phyloP scores from a whole-genome alignment of 1,140 invertebrate species.

The Drosophila lacteicornis region DNA sequence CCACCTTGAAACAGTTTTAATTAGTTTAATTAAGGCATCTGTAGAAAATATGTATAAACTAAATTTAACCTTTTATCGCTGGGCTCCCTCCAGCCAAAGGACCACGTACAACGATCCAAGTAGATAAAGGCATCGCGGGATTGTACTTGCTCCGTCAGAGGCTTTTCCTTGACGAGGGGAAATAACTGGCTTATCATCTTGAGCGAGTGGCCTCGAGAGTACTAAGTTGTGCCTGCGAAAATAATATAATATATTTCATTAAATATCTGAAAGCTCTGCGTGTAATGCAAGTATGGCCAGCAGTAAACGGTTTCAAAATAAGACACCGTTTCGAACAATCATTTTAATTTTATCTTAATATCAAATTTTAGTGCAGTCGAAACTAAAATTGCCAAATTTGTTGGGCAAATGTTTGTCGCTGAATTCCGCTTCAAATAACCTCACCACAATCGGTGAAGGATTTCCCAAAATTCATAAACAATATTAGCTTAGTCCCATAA shows the following conservation, averaged over 20 bases:
- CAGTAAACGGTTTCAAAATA: too few species aligned
- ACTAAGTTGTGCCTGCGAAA: too few species aligned
- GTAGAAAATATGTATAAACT: not conserved
- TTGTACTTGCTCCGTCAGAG: slow-evolving; percentile 10
- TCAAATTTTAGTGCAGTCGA: not conserved
- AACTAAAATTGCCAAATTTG: not conserved
- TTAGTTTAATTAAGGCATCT: not conserved
- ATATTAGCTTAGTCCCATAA: not conserved
- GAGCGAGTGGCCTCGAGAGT: too few species aligned
- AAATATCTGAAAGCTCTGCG: too few species aligned
- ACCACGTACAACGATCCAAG: slow-evolving; percentile 33
- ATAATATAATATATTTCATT: too few species aligned
- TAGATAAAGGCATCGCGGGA: slow-evolving; percentile 60
- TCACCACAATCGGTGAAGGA: not conserved
- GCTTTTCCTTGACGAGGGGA: slow-evolving; percentile 11
- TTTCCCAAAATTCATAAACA: not conserved
- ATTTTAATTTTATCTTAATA: too few species aligned
- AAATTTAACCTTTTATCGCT: not conserved
- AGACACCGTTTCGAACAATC: too few species aligned
- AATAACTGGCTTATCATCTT: slow-evolving; percentile 27
- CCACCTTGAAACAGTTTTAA: not conserved
- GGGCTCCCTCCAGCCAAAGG: slow-evolving; percentile 47
- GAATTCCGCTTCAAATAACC: not conserved
- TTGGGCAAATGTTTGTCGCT: not conserved
- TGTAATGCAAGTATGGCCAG: too few species aligned